Base-by-base conservation (phyloP, 1,140 invertebrate genomes). In the Drosophila malerkotliana region DNA sequence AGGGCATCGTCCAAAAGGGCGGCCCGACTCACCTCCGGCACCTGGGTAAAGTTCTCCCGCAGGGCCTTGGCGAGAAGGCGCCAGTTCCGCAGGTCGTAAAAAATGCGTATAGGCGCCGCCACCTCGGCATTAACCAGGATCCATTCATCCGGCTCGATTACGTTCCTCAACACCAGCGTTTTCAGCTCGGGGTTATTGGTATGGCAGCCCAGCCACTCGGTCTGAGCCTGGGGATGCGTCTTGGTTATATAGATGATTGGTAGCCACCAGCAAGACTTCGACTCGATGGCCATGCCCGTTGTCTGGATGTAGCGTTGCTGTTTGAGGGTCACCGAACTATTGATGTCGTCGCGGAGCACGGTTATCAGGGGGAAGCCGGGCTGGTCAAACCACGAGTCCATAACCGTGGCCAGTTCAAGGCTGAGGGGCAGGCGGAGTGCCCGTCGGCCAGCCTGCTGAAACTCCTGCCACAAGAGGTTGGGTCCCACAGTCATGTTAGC, bases 381-480 rank as follows among this genome's bases (percentile, higher is more conserved):
- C 91, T 97, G 95, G 9, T 94, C 92, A 2, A 96, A 95, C 97
- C 97, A 98, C 0, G 95, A 95, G 79, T 97, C 94, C 95, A 96
- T 95, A n/a, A 96, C 93, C 6, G 92, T 58, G 69, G 93, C 94
- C 0, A 96, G 93, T 1, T 93, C 93, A 3, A 94, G 81, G 72
- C 93, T 90, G 6, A 90, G 69, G 0, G 93, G 92, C 5, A 96
- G 87, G 0, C 90, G 90, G 6, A 91, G 87, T 6, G 85, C 79
- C 44, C 92, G 79, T 6, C 92, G 90, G 10, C 93, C 93, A 34
- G 90, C 93, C 71, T 94, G 93, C 0, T 95, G 96, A 49, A 98
- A 64, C 94, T 95, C 93, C 10, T 91, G 71, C 96, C 96, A 98
- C 0, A 98, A 92, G 89, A 98, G 95, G 77, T 97, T 94, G 91